A percentile compares a stretch with the other conserved stretches of the same genome.
These are phyloP conservation scores for Vimba vimba DNA, from an alignment of 2,113 vertebrate genomes.

Conservation along the genomic window DNA sequence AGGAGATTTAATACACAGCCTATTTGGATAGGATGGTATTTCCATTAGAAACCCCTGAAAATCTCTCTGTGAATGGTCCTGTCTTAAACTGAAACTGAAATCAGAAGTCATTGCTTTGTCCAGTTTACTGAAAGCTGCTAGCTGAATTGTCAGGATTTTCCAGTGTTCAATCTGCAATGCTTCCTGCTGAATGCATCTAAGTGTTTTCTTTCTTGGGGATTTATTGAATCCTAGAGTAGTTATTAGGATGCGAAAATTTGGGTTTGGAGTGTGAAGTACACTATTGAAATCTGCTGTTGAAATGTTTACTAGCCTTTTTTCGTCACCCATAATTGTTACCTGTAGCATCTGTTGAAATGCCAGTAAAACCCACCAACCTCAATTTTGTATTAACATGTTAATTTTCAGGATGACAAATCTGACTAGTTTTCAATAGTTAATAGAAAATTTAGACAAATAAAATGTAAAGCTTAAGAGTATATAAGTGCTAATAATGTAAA, in stretches of 20 bases:
- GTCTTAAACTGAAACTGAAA: not conserved
- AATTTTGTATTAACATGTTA: not conserved
- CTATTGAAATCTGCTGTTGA: not conserved
- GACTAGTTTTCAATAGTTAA: not conserved
- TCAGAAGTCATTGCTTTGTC: not conserved
- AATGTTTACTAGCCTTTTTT: not conserved
- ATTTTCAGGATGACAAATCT: not conserved
- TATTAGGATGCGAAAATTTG: not conserved
- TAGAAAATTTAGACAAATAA: not conserved
- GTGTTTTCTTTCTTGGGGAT: not conserved
- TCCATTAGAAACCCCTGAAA: not conserved
- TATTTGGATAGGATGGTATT: not conserved
- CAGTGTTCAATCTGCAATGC: not conserved
- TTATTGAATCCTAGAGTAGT: not conserved
- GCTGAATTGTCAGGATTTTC: conserved; percentile 15
- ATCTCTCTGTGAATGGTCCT: not conserved
- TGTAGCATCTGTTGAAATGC: not conserved
- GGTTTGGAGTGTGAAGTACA: not conserved
- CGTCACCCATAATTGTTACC: not conserved
- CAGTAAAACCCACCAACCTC: not conserved
- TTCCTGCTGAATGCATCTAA: not conserved
- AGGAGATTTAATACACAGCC: not conserved
- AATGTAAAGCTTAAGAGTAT: not conserved
- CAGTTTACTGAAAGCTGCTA: not conserved
- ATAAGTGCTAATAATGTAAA: not conserved